Conservation (phyloP, 1,140 invertebrate species). For the Euglossa dilemma region DNA sequence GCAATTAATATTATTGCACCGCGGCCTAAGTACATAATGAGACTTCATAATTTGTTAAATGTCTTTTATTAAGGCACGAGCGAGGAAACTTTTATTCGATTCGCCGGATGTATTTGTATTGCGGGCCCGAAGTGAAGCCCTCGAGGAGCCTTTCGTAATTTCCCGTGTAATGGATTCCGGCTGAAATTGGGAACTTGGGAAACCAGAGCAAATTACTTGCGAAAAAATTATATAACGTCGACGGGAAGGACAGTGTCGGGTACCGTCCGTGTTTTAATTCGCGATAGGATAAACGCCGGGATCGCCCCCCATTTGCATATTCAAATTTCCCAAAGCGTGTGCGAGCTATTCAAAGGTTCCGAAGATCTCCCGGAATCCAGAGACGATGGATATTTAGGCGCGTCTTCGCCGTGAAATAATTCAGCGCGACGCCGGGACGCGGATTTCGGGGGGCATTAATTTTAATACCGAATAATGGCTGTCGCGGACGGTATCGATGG, state of each 20-base stretch:
- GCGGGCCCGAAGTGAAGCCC: background rate
- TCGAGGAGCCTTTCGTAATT: slow-evolving; percentile 6
- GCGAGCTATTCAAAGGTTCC: background rate
- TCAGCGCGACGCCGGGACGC: background rate
- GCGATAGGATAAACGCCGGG: background rate
- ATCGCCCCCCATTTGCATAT: background rate
- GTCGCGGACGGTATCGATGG: no score
- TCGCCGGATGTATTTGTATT: slow-evolving; percentile 5
- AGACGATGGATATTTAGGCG: background rate
- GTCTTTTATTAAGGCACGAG: slow-evolving; percentile 13
- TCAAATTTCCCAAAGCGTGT: background rate
- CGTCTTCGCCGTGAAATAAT: background rate
- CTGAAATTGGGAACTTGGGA: slow-evolving; percentile 1
- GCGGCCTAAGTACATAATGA: slow-evolving; percentile 2
- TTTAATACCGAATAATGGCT: background rate
- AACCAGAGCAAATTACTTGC: background rate
- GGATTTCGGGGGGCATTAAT: background rate
- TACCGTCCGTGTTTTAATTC: background rate
- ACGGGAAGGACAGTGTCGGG: background rate
- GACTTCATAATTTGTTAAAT: slow-evolving; percentile 41
- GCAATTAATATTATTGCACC: slow-evolving; percentile 43
- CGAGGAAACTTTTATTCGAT: slow-evolving; percentile 26
- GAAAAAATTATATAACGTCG: background rate
- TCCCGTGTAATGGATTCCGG: slow-evolving; percentile 14
- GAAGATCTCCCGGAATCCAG: background rate